Base-by-base conservation (phyloP, 2,888 invertebrate genomes). In the Sepioteuthis lessoniana region DNA sequence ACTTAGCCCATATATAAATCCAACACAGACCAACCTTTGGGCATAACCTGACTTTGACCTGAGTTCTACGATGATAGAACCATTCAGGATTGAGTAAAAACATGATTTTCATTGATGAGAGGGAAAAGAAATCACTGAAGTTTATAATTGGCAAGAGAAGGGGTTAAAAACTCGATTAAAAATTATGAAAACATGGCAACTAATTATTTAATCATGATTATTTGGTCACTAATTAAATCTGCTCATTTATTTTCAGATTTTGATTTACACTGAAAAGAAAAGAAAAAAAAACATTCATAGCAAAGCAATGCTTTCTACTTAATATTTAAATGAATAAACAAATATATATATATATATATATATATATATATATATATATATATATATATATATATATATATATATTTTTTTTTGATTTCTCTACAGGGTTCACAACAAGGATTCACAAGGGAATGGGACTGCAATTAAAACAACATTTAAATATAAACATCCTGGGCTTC, bases 401-500 rank as follows among this genome's bases (percentile, higher is more conserved):
- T 76, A 76, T 76, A 35, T n/a, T 4, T 76, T 3, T 35, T 16
- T n/a, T 16, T 0, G 76, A n/a, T 76, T 76, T 76, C 13, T 76
- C 76, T 76, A 76, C 76, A 76, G 76, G 76, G 76, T 76, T 76
- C 76, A 76, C 35, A n/a, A 76, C 76, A 76, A 76, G 35, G 76
- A 76, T n/a, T 76, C 76, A 76, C 76, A 35, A 76, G n/a, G 76
- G 76, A 76, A 76, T 76, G 19, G 35, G 76, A 76, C 35, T 76
- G 76, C 76, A 76, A 76, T 76, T 35, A 35, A 35, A 76, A 76
- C 76, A 76, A 76, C 76, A 76, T 76, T 76, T n/a, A 76, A 76
- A 76, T 76, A n/a, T 16, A n/a, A 76, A 76, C n/a, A 76, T 76
- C 76, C 76, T 76, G 76, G n/a, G 76, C 76, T 76, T 76, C 76